A percentile compares a stretch with the other conserved stretches of the same genome.
Conservation (phyloP, 2,888 invertebrate genomes). For the Drosophila histrio region DNA sequence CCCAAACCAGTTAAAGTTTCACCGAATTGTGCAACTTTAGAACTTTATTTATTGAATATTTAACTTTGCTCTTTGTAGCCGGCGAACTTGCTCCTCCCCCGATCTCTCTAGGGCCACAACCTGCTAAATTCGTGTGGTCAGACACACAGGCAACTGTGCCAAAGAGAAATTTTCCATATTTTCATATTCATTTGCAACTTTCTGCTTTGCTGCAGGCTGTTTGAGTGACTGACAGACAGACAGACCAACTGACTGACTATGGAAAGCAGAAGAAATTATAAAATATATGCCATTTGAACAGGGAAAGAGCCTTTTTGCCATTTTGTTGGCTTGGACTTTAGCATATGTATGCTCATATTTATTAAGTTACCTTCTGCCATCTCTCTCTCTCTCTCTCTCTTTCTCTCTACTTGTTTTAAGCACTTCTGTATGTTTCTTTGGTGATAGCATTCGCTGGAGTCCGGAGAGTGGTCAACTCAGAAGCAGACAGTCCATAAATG, state of each 20-base stretch:
- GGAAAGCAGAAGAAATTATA: slow-evolving; percentile 21
- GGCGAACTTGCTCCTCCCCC: neutral
- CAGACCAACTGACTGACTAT: neutral
- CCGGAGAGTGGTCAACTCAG: neutral
- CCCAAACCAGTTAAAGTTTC: neutral
- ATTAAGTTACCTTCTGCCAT: slow-evolving; percentile 18
- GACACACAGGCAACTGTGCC: neutral
- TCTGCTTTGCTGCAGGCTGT: neutral
- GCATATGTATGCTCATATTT: slow-evolving; percentile 34
- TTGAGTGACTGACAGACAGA: neutral
- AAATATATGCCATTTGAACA: slow-evolving; percentile 2
- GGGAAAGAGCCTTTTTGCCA: slow-evolving; percentile 3
- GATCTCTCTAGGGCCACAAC: neutral
- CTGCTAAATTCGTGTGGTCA: slow-evolving; percentile 25
- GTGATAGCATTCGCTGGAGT: neutral
- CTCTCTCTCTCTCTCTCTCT: neutral
- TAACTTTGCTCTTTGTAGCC: slow-evolving; percentile 48
- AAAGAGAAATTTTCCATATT: slow-evolving; percentile 24
- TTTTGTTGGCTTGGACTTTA: slow-evolving; percentile 6
- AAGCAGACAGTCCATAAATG: slow-evolving; percentile 27
- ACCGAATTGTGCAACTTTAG: slow-evolving; percentile 12
- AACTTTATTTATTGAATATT: slow-evolving; percentile 66
- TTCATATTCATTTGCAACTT: slow-evolving; percentile 31
- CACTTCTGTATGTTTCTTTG: neutral
- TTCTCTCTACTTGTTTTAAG: neutral